Conservation (phyloP, 2,797 vertebrate species). For the Phrynocephalus vlangalii region DNA sequence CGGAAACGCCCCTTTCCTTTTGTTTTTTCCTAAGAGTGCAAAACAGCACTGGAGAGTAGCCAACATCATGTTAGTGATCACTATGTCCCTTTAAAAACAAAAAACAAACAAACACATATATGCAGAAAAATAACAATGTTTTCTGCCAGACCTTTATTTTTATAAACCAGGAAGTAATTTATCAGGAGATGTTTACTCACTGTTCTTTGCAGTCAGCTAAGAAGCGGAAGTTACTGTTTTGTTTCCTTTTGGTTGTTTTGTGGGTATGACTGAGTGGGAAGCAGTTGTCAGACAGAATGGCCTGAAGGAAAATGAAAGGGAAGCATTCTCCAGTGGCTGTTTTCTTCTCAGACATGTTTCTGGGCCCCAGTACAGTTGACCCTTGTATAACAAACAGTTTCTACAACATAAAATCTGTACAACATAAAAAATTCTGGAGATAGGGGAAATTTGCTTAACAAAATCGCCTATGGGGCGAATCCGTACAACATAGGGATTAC, state of each 20-base stretch:
- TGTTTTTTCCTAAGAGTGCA: neutral
- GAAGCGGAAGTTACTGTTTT: constrained; percentile 31
- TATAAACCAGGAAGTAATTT: constrained; percentile 61
- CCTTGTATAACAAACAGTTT: too few relatives aligned
- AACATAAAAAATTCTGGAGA: too few relatives aligned
- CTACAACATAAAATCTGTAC: too few relatives aligned
- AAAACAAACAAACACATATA: neutral
- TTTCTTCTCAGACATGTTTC: neutral
- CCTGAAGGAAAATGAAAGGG: neutral
- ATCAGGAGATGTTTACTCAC: constrained; percentile 14
- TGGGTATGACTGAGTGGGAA: constrained; percentile 19
- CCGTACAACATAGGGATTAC: too few relatives aligned
- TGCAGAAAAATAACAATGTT: neutral
- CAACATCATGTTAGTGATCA: constrained; percentile 48
- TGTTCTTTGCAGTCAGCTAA: constrained; percentile 54
- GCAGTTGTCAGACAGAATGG: neutral
- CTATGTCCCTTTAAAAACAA: neutral
- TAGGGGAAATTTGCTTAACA: too few relatives aligned
- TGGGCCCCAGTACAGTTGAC: neutral
- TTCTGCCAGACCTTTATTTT: constrained; percentile 55
- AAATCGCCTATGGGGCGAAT: too few relatives aligned
- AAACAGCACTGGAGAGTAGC: neutral
- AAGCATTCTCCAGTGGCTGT: neutral
- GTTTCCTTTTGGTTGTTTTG: constrained; percentile 30
- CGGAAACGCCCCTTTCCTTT: neutral